These are phyloP conservation scores for Margarornis squamiger DNA, from an alignment of 2,797 vertebrate species.

Conservation along the genomic window DNA sequence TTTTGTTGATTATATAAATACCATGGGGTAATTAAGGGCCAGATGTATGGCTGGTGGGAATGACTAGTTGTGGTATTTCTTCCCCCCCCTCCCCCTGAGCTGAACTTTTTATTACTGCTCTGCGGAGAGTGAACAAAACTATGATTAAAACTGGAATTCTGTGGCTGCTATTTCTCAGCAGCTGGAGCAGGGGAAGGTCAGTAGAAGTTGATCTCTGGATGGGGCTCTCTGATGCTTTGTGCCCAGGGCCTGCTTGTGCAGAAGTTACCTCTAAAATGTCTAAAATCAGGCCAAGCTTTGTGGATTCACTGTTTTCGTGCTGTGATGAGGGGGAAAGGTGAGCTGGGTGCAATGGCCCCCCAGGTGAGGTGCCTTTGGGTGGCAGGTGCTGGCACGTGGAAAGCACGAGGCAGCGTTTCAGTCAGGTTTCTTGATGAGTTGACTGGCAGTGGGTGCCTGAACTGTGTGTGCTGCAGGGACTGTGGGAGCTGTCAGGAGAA, in stretches of 20 bases:
- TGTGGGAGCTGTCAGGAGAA: neutral
- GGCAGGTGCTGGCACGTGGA: neutral
- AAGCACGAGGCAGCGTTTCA: neutral
- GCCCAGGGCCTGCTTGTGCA: neutral
- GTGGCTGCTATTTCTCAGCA: neutral
- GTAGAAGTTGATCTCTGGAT: neutral
- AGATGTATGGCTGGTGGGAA: constrained; percentile 52
- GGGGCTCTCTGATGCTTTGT: neutral
- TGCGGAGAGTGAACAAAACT: constrained; percentile 33
- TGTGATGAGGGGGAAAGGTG: neutral
- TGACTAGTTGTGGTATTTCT: neutral
- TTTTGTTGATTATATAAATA: constrained; percentile 70
- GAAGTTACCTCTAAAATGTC: neutral
- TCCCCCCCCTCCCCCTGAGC: neutral
- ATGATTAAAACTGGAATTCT: constrained; percentile 13
- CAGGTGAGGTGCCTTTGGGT: neutral
- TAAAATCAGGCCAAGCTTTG: neutral
- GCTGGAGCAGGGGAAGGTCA: neutral
- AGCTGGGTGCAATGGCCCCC: neutral
- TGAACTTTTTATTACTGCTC: constrained; percentile 52
- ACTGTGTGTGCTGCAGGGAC: neutral
- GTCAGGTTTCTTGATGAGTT: neutral
- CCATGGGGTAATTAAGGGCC: constrained; percentile 69
- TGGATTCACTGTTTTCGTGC: neutral
- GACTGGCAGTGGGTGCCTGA: neutral